A percentile compares a stretch with the other conserved stretches of the same genome.
phyloP scores from a whole-genome alignment of 2,797 vertebrate species.

The Scleropages formosus region DNA sequence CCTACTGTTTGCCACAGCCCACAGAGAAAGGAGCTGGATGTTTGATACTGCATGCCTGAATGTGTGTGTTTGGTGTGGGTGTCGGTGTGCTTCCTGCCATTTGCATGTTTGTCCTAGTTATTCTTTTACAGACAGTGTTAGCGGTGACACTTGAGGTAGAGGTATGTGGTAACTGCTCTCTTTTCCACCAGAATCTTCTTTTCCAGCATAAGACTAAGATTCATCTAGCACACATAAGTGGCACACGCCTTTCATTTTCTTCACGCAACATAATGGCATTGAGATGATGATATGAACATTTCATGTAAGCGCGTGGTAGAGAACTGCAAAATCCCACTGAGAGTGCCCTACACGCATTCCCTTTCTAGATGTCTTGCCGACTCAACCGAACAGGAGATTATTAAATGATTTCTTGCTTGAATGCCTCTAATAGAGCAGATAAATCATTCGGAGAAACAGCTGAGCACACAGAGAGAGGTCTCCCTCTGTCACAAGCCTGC shows the following conservation, averaged over 20 bases:
- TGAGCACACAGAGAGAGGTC: not conserved
- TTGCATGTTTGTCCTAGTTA: conserved; percentile 1
- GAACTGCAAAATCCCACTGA: not conserved
- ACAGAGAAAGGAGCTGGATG: conserved; percentile 32
- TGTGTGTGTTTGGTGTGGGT: conserved; percentile 26
- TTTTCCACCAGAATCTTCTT: conserved; percentile 31
- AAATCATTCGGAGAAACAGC: conserved; percentile 19
- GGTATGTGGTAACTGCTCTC: conserved; percentile 26
- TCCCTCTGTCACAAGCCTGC: not conserved
- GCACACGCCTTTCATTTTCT: conserved; percentile 4
- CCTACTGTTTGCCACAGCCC: not conserved
- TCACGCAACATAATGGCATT: conserved; percentile 23
- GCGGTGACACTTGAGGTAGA: conserved; percentile 34
- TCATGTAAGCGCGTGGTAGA: conserved; percentile 6
- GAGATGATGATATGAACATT: conserved; percentile 20
- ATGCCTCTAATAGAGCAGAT: not conserved
- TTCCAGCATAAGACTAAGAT: conserved; percentile 35
- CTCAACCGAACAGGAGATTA: conserved; percentile 8
- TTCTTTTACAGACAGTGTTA: conserved; percentile 28
- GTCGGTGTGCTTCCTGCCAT: not conserved
- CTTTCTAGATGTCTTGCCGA: not conserved
- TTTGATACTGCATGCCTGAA: conserved; percentile 26
- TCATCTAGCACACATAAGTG: conserved; percentile 20
- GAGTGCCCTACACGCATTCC: conserved; percentile 16
- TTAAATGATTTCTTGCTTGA: conserved; percentile 20